Evolutionary conservation across 1,140 invertebrate genomes (phyloP).

Genomic region (Sinonovacula constricta): DNA sequence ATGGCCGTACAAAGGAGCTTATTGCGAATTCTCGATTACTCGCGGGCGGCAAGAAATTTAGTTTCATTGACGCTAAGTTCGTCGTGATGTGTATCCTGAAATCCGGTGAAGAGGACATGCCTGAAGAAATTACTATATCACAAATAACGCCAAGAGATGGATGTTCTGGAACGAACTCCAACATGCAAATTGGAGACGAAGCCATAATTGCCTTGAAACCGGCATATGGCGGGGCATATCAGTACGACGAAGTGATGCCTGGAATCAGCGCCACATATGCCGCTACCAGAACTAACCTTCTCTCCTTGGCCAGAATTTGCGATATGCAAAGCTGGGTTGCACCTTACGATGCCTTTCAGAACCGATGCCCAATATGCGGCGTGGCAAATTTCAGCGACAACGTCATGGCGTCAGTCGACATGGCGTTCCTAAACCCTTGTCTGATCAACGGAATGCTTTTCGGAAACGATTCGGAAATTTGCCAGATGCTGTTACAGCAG

Average conservation of each 20-base stretch:
- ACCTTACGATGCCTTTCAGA: not conserved
- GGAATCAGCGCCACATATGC: constrained; percentile 20
- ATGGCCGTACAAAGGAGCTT: constrained; percentile 36
- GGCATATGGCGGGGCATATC: constrained; percentile 13
- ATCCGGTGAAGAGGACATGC: not conserved
- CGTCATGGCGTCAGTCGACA: constrained; percentile 10
- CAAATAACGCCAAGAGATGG: constrained; percentile 27
- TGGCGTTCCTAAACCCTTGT: not conserved
- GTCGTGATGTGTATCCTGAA: constrained; percentile 35
- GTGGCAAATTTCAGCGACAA: constrained; percentile 7
- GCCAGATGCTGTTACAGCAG: not conserved
- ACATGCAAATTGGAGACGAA: constrained; percentile 41
- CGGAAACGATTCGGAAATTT: not conserved
- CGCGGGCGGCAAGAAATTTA: not conserved
- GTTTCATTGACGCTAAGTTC: constrained; percentile 34
- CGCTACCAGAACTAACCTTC: constrained; percentile 19
- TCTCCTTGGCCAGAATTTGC: constrained; percentile 3
- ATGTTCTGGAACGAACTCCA: constrained; percentile 22
- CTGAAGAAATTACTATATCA: constrained; percentile 24
- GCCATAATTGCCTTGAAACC: constrained; percentile 28
- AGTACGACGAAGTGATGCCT: constrained; percentile 47
- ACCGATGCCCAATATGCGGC: constrained; percentile 41
- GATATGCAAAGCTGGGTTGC: constrained; percentile 17
- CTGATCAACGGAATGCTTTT: constrained; percentile 4
- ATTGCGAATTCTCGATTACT: not conserved